Conservation (phyloP, 2,888 invertebrate genomes). For the Apodemia hepburni region DNA sequence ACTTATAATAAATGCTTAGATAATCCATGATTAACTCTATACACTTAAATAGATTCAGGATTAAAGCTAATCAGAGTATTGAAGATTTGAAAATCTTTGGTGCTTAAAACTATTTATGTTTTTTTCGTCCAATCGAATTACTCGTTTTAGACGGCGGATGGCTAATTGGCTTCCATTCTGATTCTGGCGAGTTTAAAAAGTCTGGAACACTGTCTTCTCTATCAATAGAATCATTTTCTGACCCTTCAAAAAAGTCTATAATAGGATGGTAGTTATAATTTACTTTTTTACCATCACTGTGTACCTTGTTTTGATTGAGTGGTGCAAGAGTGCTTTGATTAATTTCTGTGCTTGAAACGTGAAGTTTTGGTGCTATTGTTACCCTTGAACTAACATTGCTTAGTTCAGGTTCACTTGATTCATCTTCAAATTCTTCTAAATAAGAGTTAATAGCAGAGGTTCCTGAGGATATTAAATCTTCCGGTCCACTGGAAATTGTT, state of each 20-base stretch:
- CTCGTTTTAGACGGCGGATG: conserved; percentile 49
- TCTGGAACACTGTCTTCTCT: conserved; percentile 56
- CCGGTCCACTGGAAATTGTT: conserved; percentile 60
- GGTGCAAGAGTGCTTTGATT: conserved; percentile 38
- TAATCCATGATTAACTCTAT: conserved; percentile 16
- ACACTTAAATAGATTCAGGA: conserved; percentile 3
- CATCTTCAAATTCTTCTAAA: conserved; percentile 49
- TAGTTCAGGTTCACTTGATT: conserved; percentile 40
- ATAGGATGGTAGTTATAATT: conserved; percentile 93
- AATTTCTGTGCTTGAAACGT: conserved; percentile 49
- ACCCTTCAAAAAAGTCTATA: conserved; percentile 86
- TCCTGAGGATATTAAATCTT: conserved; percentile 65
- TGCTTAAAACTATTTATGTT: conserved; percentile 37
- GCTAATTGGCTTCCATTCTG: conserved; percentile 75
- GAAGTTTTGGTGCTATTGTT: conserved; percentile 62
- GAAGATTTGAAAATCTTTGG: background rate
- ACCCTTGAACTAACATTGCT: conserved; percentile 41
- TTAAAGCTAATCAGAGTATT: background rate
- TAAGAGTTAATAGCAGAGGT: conserved; percentile 59
- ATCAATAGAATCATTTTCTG: conserved; percentile 57
- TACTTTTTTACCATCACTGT: conserved; percentile 71
- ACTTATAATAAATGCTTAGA: background rate
- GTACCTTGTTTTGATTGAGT: conserved; percentile 38
- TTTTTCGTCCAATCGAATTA: conserved; percentile 39
- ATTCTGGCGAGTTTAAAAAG: conserved; percentile 50